Evolutionary conservation across 2,888 invertebrate species (phyloP), one percentile per base, ranked within the genome.

Genomic region (Lasioglossum lativentre): DNA sequence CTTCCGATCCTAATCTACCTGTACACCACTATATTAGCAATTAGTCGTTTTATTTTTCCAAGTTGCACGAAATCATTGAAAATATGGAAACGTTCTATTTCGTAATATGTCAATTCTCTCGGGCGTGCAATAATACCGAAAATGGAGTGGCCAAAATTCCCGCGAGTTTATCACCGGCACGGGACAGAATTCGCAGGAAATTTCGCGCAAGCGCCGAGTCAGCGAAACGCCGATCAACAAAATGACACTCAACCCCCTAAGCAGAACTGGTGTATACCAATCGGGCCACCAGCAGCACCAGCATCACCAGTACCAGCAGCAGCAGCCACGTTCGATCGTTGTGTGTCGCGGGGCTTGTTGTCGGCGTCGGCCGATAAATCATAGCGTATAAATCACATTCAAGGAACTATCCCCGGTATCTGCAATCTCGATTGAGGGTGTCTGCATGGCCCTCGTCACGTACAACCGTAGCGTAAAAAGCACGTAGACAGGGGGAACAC

Each of bases 401-500:
- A 38, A 38, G 68, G 34, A 70, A 56, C 68, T 75, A 80, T 56
- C 75, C 80, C 38, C 66, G 72, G 47, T 84, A 70, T 68, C 63
- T 40, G 75, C 27, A 75, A 82, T 85, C 75, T 72, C 63, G 45
- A 56, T 38, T 34, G 66, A 38, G 78, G 82, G 77, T 82, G 79
- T 66, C 72, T 74, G 27, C 82, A 40, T 47, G 82, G 66, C 12
- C 63, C 74, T 76, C 66, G 80, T 73, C 80, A 68, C 74, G 66
- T 78, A 82, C 14, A 34, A n/a, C 4, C 71, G 66, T 42, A 59
- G 23, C 68, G 76, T 70, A 80, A 78, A 83, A 84, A 83, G 76
- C 80, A 78, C 78, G 81, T 80, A 76, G 84, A 77, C 75, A 76
- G 16, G 45, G 34, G 80, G 77, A 68, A 78, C 86, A 86, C 85